Evolutionary conservation across 2,113 vertebrate genomes (phyloP), one percentile per base, ranked within the genome.

Genomic region (Aphelocoma coerulescens): DNA sequence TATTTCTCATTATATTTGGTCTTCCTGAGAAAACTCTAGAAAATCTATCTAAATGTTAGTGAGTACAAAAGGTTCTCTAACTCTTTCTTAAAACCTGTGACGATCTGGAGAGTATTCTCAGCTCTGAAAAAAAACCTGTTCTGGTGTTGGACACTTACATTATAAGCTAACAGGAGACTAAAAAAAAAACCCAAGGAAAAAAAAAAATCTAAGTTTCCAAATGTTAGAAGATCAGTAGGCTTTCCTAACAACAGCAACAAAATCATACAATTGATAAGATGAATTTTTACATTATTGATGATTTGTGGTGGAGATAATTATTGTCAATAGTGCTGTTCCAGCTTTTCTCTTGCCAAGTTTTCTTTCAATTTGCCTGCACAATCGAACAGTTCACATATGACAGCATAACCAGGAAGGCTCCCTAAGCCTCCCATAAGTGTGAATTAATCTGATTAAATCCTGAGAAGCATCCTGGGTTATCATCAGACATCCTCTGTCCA

Each of bases 371-470:
- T 30, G 6, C 39, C 37, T 11, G 23, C 0, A 0, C 58, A 74
- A 51, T 43, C 2, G 1, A 86, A n/a, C 3, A 58, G 63, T 32
- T 89, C 20, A 43, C 28, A 5, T 12, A 39, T 0, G 13, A 66
- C 41, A 73, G 44, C 26, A 30, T 32, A 92, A 80, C 46, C 6
- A 0, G 30, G 33, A 95, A 94, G 26, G 75, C 18, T 79, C 68
- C 44, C 81, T 12, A 37, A 76, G 62, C 66, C 91, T 82, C 44
- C 85, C 6, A 0, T 28, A 89, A 69, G 22, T 7, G 6, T 49
- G 46, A 80, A 73, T 58, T 57, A 68, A 85, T 39, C 72, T 86
- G 67, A 75, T n/a, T 49, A 80, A 73, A 91, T 46, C 44, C 82
- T 54, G 41, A 88, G 66, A 75, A 61, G 32, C 59, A 65, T 37